Base-by-base conservation (phyloP, 2,797 vertebrate genomes). In the Sebastes matsubarae region DNA sequence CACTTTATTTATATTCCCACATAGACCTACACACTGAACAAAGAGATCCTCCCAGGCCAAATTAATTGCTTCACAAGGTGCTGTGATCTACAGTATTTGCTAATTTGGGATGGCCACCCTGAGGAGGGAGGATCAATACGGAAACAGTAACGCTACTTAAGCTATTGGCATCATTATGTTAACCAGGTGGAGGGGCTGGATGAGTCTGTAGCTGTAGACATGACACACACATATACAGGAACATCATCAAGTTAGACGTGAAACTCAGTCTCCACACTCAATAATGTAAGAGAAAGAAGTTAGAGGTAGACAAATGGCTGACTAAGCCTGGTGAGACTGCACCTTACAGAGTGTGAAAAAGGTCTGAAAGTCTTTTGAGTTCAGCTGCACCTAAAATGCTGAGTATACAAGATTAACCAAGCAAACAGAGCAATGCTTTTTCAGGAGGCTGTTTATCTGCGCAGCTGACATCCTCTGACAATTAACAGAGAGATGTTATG, bases 81-180 rank as follows among this genome's bases (percentile, higher is more conserved):
- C 75, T 77, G 81, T 87, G 61, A 89, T 89, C 66, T 22, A 63
- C 30, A 34, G 60, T 64, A 88, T 87, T 90, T 88, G 70, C 72
- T 88, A 84, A 93, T 92, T 88, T 81, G 46, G 68, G 75, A 80
- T 30, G 73, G 71, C 50, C 54, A 42, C 78, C 71, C 73, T 34
- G 24, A 89, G 79, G 86, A 78, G 59, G 32, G 13, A 59, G 82
- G 87, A 94, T 93, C 93, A 82, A 91, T 91, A 82, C 68, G 75
- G 29, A 82, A 66, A 72, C 58, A 79, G 25, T 65, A 55, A 79
- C 13, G 24, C 77, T 88, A 80, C 81, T 89, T 85, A 85, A 80
- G 63, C 68, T 79, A 88, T 84, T 92, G 79, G 77, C 80, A 73
- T 77, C 76, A 87, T 68, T 61, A 80, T 22, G 86, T 84, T 82